Evolutionary conservation across 2,888 invertebrate genomes (phyloP).

Genomic region (Phortica okadai): DNA sequence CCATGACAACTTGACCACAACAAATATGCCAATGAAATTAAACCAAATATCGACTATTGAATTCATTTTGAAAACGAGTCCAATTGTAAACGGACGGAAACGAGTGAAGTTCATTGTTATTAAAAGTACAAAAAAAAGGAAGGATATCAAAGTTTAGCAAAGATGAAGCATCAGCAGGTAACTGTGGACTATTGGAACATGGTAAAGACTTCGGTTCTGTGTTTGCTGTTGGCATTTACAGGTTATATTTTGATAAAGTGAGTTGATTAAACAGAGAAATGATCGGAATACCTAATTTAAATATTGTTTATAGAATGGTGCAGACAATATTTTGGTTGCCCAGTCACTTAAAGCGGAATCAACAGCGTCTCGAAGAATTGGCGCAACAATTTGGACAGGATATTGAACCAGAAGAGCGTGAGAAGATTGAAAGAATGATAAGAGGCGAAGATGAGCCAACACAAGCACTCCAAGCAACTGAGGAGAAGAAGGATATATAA

Average conservation of each 20-base stretch:
- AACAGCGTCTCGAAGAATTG: constrained; percentile 69
- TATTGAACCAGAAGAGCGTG: constrained; percentile 59
- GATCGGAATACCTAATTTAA: not conserved
- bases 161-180: constrained; percentile 76
- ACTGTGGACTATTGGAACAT: constrained; percentile 75
- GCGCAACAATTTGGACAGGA: constrained; percentile 67
- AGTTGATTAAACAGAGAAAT: constrained; percentile 24
- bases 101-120: not conserved
- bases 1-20: constrained; percentile 31
- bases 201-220: constrained; percentile 72
- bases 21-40: constrained; percentile 12
- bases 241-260: constrained; percentile 74
- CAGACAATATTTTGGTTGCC: constrained; percentile 75
- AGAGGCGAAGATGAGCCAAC: constrained; percentile 27
- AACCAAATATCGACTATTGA: not conserved
- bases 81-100: not conserved
- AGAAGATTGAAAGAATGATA: constrained; percentile 54
- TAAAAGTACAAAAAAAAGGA: not conserved
- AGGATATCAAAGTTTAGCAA: constrained; percentile 23
- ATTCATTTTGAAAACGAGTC: not conserved
- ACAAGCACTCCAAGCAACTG: constrained; percentile 32
- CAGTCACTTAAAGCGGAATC: constrained; percentile 71
- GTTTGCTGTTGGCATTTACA: constrained; percentile 69
- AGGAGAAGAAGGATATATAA: constrained; percentile 55
- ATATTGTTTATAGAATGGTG: constrained; percentile 65